Percentiles rank a stretch among this genome's conserved stretches.
Conservation (phyloP, 2,797 vertebrate genomes). For the Myotis findleyi region DNA sequence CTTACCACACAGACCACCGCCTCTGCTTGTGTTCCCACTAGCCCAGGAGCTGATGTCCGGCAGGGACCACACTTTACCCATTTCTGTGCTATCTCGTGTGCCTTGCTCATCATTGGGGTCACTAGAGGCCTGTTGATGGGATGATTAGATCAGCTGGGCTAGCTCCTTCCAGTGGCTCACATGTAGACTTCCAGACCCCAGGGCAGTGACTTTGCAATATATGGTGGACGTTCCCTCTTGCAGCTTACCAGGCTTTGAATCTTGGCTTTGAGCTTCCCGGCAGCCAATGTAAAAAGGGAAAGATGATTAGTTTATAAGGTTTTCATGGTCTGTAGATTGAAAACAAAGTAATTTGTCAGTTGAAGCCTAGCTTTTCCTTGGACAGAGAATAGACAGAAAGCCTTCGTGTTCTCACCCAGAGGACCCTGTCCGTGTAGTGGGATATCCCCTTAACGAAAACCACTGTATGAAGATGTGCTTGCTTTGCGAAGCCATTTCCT, state of each 20-base stretch:
- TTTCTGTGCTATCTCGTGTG: not conserved
- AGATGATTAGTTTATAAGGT: not conserved
- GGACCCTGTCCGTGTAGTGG: not conserved
- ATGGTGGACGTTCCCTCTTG: not conserved
- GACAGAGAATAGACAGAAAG: not conserved
- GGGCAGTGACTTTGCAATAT: not conserved
- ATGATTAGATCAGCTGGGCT: not conserved
- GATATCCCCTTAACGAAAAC: not conserved
- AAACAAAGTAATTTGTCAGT: not conserved
- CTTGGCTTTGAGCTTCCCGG: not conserved
- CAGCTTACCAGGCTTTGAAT: not conserved
- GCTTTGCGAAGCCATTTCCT: not conserved
- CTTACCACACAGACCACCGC: accelerated
- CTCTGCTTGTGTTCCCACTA: not conserved
- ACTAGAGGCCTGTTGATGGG: not conserved
- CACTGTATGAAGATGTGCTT: not conserved
- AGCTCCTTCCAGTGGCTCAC: too few species aligned
- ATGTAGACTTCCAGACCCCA: not conserved
- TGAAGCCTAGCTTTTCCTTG: not conserved
- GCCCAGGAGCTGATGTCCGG: not conserved
- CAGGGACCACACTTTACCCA: not conserved
- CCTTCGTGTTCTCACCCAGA: not conserved
- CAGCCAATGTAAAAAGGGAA: slow-evolving; percentile 35
- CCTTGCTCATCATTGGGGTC: not conserved
- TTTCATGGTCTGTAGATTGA: not conserved